Conservation (phyloP, 2,888 invertebrate species). For the Folsomia manolachei region DNA sequence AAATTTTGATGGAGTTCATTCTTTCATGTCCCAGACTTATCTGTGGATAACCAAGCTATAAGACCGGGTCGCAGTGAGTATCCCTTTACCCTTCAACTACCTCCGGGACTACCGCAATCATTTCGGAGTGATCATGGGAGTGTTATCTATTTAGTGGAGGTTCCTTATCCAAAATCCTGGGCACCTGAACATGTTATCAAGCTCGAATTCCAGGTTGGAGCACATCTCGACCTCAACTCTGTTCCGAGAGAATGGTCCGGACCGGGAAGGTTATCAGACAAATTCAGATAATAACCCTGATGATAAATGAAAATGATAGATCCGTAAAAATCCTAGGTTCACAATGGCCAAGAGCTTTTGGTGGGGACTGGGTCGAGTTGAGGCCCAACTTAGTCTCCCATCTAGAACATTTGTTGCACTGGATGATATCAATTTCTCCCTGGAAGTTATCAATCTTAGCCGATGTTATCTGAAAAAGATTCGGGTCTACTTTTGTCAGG, state of each 20-base stretch:
- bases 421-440: constrained; percentile 28
- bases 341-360: constrained; percentile 31
- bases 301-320: too few relatives aligned
- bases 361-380: constrained; percentile 31
- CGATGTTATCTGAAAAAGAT: constrained; percentile 33
- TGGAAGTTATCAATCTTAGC: constrained; percentile 33
- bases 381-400: constrained; percentile 23
- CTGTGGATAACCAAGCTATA: constrained; percentile 17
- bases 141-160: constrained; percentile 28
- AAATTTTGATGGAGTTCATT: neutral
- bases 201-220: constrained; percentile 26
- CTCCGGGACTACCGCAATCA: constrained; percentile 25
- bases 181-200: constrained; percentile 27
- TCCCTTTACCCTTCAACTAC: constrained; percentile 34
- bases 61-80: constrained; percentile 32
- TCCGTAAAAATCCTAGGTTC: too few relatives aligned
- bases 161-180: constrained; percentile 33
- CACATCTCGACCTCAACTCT: constrained; percentile 28
- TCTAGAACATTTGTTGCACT: constrained; percentile 29
- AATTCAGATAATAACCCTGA: too few relatives aligned
- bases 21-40: neutral
- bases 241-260: constrained; percentile 16
- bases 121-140: constrained; percentile 34
- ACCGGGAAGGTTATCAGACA: too few relatives aligned
- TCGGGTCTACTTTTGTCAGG: constrained; percentile 32